Base-by-base conservation (phyloP, 2,113 vertebrate genomes). In the Chascanopsetta lugubris region DNA sequence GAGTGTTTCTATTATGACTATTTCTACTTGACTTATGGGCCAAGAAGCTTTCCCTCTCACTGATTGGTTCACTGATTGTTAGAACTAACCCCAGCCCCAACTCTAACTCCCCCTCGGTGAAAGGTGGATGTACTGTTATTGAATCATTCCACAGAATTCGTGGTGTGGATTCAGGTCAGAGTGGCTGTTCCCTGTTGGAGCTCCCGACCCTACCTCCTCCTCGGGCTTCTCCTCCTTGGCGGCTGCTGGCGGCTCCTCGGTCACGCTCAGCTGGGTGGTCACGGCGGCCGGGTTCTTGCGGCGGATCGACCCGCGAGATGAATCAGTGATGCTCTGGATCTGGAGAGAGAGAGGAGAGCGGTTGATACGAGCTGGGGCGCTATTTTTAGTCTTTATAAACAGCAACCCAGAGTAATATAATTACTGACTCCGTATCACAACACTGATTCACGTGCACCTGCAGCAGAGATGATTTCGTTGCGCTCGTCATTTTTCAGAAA, bases 241-340 rank as follows among this genome's bases (percentile, higher is more conserved):
- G 0, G 94, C 93, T 0, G 93, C 93, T 1, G 92, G 91, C 9
- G 93, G 92, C 34, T 98, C 96, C 65, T 96, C 96, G 0, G 94
- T 94, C 72, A 97, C 95, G 0, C 91, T 96, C 55, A 98, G 93
- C 80, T 95, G 95, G 58, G 95, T 93, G 55, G 94, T 93, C 0
- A 96, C 93, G 21, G 94, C 94, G 24, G 93, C 91, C 0, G 95
- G 96, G 76, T 97, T 96, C 91, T 99, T 99, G 18, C 96, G 95
- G 43, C 97, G 94, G 80, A 99, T 99, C 1, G 97, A 99, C 24
- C 96, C 96, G 0, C 97, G 96, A 60, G 97, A 99, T 25, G 95
- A 96, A 6, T 99, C 97, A 0, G 96, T 95, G 86, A 98, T 99
- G 81, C 97, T 98, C 91, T 99, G 97, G 87, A 99, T 98, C 97